These are phyloP conservation scores for Saccostrea cuccullata DNA, from an alignment of 1,140 invertebrate species.

Conservation along the genomic window DNA sequence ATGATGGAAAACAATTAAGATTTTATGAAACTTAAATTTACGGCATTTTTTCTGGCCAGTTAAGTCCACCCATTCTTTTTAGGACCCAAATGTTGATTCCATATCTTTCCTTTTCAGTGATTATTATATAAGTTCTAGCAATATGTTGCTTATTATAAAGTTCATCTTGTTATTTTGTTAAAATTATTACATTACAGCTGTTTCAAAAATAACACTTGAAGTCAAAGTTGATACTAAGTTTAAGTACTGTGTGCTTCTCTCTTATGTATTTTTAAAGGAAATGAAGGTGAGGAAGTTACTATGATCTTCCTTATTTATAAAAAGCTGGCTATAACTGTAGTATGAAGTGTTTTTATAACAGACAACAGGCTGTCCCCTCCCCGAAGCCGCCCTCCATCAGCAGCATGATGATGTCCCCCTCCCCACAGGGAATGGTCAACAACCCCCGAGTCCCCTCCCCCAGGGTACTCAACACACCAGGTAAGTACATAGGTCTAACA, in stretches of 20 bases:
- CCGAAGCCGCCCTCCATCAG: slow-evolving; percentile 60
- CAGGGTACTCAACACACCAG: slow-evolving; percentile 74
- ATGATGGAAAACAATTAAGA: too few species aligned
- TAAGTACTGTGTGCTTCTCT: neutral
- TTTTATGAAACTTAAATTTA: too few species aligned
- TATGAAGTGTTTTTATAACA: slow-evolving; percentile 3
- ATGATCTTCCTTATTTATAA: neutral
- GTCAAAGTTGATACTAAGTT: neutral
- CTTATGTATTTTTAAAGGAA: neutral
- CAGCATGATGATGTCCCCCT: slow-evolving; percentile 65
- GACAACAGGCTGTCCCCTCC: slow-evolving; percentile 36
- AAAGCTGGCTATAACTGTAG: neutral
- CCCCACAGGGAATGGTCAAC: slow-evolving; percentile 79
- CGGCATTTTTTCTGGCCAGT: too few species aligned
- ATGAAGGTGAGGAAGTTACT: neutral
- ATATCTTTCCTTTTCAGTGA: too few species aligned
- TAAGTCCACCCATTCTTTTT: too few species aligned
- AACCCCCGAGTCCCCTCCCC: slow-evolving; percentile 81
- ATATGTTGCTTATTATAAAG: too few species aligned
- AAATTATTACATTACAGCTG: too few species aligned
- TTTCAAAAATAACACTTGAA: too few species aligned
- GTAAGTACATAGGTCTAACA: slow-evolving; percentile 53
- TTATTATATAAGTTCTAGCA: too few species aligned
- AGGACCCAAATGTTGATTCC: too few species aligned
- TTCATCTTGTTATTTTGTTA: too few species aligned